Conservation (phyloP, 2,797 vertebrate genomes). For the Potorous gilbertii region DNA sequence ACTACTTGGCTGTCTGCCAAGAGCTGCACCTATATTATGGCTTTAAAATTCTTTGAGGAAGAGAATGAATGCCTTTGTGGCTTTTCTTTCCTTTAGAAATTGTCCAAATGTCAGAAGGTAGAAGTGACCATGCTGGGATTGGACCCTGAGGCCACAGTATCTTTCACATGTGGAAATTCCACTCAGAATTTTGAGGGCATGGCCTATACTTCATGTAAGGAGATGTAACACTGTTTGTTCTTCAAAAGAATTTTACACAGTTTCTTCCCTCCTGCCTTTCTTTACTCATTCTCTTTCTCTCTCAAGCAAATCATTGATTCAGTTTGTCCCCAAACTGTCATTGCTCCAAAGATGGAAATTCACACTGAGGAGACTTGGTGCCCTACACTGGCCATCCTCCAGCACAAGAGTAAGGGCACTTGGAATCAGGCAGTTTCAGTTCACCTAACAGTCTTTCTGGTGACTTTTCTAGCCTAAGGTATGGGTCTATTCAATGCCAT, state of each 20-base stretch:
- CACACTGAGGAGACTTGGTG: background rate
- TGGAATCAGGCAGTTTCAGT: background rate
- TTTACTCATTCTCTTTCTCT: background rate
- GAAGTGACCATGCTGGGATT: background rate
- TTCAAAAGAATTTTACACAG: background rate
- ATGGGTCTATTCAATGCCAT: background rate
- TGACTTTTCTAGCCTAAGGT: background rate
- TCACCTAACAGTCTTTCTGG: background rate
- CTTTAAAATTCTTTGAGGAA: background rate
- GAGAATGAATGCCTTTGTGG: background rate
- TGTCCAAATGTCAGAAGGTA: constrained; percentile 8
- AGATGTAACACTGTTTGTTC: background rate
- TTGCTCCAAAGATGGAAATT: background rate
- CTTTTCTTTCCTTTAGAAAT: constrained; percentile 20
- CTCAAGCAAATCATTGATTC: background rate
- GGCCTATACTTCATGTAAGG: background rate
- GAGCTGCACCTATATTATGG: background rate
- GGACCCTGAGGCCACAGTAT: background rate
- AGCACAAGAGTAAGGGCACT: background rate
- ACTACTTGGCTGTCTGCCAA: background rate
- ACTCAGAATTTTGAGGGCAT: background rate
- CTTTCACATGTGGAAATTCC: background rate
- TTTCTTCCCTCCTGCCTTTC: background rate
- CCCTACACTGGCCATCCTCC: background rate
- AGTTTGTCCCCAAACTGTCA: background rate